Evolutionary conservation across 2,113 vertebrate genomes (phyloP), one percentile per base, ranked within the genome.

Genomic region (Circaetus cinerascens): DNA sequence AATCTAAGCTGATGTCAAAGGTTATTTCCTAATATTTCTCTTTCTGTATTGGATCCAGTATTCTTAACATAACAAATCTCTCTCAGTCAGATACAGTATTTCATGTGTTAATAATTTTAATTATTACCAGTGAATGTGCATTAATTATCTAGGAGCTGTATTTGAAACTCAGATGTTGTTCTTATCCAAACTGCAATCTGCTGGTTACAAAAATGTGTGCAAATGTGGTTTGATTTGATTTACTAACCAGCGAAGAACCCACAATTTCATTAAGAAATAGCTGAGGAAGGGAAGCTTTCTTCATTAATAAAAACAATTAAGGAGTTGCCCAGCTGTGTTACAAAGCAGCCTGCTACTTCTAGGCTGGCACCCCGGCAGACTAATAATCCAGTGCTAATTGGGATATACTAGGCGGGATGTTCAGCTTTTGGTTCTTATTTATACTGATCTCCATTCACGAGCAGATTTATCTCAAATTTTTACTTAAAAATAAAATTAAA

Each of bases 271-370:
- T 95, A 95, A 90, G 81, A 91, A 95, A 89, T 73, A 84, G 81
- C 93, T 86, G 85, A 98, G 86, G 71, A 94, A 94, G 89, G 80
- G 59, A 96, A 97, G 75, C 12, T 80, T 93, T 92, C 95, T 95
- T 97, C 96, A 96, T 98, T 98, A 97, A 97, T 97, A 96, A 98
- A 97, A 97, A 86, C 95, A 97, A 98, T 98, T 97, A 98, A 76
- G 5, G 11, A 78, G 86, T 72, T 95, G 40, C 92, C 92, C 96
- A 97, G 91, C 91, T 90, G 96, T 95, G 93, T 94, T 89, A 72
- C 78, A 95, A 94, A 88, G 77, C 67, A 94, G 64, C 14, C 69
- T 74, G 56, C 7, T 45, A 84, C 69, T 76, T 89, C 92, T 57
- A 91, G 88, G 13, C 11, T 81, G 64, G 60, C 64, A 86, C 36